phyloP scores from a whole-genome alignment of 2,797 vertebrate species.

The Gymnopithys bicolor region DNA sequence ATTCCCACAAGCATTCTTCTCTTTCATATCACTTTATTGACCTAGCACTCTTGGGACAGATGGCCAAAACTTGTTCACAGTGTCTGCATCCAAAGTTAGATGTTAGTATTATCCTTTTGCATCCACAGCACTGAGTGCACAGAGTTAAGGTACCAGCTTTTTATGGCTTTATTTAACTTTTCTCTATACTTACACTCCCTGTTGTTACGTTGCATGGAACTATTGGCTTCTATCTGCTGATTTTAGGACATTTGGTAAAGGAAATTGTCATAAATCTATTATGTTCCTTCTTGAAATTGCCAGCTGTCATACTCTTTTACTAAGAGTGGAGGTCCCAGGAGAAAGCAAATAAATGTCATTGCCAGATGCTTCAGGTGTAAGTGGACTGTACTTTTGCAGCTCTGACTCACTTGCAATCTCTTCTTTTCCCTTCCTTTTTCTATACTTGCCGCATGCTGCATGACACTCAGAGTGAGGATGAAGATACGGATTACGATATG shows the following conservation, averaged over 20 bases:
- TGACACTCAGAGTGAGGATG: conserved; percentile 84
- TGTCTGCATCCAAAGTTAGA: background rate
- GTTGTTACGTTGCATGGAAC: background rate
- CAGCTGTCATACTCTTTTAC: background rate
- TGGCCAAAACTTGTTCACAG: background rate
- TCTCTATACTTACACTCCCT: background rate
- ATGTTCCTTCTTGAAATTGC: background rate
- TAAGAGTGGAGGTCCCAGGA: background rate
- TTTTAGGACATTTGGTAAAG: background rate
- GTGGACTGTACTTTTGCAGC: conserved; percentile 34
- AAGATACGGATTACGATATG: conserved; percentile 88
- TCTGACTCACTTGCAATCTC: conserved; percentile 62
- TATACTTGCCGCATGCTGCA: conserved; percentile 79
- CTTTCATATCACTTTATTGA: background rate
- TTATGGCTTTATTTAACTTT: background rate
- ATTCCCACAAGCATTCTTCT: background rate
- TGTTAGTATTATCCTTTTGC: background rate
- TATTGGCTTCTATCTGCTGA: background rate
- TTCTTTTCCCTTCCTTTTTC: conserved; percentile 77
- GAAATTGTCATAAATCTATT: background rate
- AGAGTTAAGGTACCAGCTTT: background rate
- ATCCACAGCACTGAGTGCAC: fast-evolving
- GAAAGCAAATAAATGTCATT: background rate
- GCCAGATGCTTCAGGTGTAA: conserved; percentile 25
- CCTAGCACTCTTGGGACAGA: background rate